Conservation (phyloP, 2,797 vertebrate genomes). For the Eleutherodactylus coqui region DNA sequence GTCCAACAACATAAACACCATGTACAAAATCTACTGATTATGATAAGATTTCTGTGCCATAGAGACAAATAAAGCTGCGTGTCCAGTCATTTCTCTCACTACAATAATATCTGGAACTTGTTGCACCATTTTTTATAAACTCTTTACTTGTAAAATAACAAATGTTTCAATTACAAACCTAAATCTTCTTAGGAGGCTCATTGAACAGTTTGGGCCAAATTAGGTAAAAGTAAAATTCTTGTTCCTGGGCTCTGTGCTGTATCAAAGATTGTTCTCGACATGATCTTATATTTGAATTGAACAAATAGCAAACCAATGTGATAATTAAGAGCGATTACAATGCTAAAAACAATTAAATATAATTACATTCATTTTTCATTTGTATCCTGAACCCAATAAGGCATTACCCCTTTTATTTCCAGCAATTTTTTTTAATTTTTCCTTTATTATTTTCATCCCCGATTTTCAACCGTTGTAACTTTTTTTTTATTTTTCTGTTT, state of each 20-base stretch:
- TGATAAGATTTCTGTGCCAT: background rate
- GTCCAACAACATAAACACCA: background rate
- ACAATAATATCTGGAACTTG: background rate
- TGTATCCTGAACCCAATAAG: too few species aligned
- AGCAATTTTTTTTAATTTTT: too few species aligned
- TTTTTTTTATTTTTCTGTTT: too few species aligned
- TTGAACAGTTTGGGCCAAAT: background rate
- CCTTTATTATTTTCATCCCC: too few species aligned
- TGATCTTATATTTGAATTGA: background rate
- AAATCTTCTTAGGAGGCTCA: background rate
- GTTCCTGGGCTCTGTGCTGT: background rate
- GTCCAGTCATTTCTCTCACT: background rate
- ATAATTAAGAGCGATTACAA: too few species aligned
- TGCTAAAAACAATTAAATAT: too few species aligned
- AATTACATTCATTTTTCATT: too few species aligned
- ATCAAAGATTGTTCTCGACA: background rate
- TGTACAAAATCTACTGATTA: background rate
- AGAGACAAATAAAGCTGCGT: background rate
- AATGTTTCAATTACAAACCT: background rate
- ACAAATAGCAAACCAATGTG: too few species aligned
- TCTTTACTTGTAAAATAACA: background rate
- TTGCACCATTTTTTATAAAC: background rate
- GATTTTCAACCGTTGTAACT: too few species aligned
- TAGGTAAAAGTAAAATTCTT: background rate
- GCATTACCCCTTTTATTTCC: too few species aligned